Percentiles rank a stretch among this genome's conserved stretches.
Conservation (phyloP, 2,797 vertebrate genomes). For the Iguana delicatissima region DNA sequence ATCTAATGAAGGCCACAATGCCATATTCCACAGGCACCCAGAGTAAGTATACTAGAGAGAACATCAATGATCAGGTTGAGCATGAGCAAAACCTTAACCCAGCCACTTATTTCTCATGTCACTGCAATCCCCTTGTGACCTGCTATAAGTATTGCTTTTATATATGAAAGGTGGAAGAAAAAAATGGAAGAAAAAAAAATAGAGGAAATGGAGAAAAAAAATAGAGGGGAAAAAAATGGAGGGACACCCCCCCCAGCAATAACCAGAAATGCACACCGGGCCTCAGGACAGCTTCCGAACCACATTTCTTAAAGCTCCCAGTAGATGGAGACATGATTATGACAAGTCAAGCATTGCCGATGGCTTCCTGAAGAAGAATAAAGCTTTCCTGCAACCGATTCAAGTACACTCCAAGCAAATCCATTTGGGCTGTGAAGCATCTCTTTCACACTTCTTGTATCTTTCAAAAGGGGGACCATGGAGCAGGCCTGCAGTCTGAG, state of each 20-base stretch:
- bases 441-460: slow-evolving; percentile 1
- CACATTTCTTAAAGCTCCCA: background rate
- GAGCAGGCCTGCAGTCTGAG: background rate
- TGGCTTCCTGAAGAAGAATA: background rate
- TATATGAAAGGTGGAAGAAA: background rate
- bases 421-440: slow-evolving; percentile 26
- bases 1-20: background rate
- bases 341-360: background rate
- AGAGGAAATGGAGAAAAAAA: no score
- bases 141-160: background rate
- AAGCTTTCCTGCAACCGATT: background rate
- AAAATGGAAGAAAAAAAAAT: background rate
- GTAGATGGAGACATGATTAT: slow-evolving; percentile 7
- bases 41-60: background rate
- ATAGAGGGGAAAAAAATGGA: no score
- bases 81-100: background rate
- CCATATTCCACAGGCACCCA: background rate
- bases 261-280: no score
- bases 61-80: background rate
- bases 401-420: slow-evolving; percentile 16
- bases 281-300: no score
- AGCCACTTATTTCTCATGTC: accelerated
- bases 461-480: background rate
- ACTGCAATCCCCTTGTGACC: no score
- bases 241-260: no score